These are phyloP conservation scores for Cnemophilus loriae DNA, from an alignment of 2,113 vertebrate species.

Conservation along the genomic window DNA sequence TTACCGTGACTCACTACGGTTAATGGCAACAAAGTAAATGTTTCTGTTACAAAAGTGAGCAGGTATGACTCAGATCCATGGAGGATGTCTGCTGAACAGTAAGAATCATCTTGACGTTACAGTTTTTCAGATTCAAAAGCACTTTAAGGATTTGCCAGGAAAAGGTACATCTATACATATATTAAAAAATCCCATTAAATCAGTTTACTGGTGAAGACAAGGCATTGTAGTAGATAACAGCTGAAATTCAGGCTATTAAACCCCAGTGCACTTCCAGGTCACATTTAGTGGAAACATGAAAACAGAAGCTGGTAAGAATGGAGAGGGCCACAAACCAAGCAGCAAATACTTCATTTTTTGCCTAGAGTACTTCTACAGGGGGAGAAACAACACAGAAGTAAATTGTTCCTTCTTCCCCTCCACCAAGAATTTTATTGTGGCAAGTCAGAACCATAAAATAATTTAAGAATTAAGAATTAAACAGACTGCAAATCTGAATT, in stretches of 20 bases:
- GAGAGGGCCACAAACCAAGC: not conserved
- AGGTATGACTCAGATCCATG: not conserved
- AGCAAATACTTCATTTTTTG: not conserved
- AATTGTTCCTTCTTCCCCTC: not conserved
- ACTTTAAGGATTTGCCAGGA: not conserved
- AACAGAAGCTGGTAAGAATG: not conserved
- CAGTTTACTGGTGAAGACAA: not conserved
- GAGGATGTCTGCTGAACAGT: not conserved
- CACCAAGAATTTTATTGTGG: not conserved
- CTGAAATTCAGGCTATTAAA: not conserved
- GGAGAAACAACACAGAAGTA: not conserved
- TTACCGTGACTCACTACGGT: not conserved
- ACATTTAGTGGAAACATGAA: not conserved
- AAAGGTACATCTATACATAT: not conserved
- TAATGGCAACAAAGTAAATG: not conserved
- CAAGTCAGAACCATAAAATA: not conserved
- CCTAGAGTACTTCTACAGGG: not conserved
- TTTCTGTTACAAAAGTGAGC: not conserved
- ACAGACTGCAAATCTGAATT: not conserved
- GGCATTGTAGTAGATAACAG: not conserved
- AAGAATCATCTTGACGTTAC: not conserved
- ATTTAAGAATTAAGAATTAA: not conserved
- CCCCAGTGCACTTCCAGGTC: not conserved
- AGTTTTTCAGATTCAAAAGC: not conserved
- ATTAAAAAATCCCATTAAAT: not conserved